phyloP scores from a whole-genome alignment of 2,797 vertebrate species.

The Coracias cyanogaster region DNA sequence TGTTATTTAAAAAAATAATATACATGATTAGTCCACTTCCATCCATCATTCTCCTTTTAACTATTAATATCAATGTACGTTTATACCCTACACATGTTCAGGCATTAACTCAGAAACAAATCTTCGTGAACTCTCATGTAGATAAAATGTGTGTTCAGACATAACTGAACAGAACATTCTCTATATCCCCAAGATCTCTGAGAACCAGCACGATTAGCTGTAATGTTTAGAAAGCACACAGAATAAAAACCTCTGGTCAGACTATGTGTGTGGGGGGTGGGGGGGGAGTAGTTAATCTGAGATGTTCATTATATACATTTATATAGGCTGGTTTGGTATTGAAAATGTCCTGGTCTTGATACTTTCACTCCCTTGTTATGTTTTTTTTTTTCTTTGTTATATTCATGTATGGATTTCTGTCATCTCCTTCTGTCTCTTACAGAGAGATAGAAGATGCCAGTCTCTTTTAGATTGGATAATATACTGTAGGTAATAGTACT shows the following conservation, averaged over 20 bases:
- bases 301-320: not conserved
- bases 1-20: slow-evolving; percentile 59
- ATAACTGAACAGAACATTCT: slow-evolving; percentile 35
- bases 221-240: not conserved
- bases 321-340: not conserved
- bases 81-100: slow-evolving; percentile 29
- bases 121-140: slow-evolving; percentile 25
- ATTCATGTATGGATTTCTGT: slow-evolving; percentile 31
- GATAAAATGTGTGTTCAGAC: slow-evolving; percentile 43
- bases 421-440: slow-evolving; percentile 29
- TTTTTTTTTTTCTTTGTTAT: slow-evolving; percentile 65
- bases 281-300: not conserved
- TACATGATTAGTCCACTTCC: slow-evolving; percentile 40
- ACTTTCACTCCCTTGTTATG: not conserved
- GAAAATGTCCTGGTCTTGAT: not conserved
- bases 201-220: not conserved
- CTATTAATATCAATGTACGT: slow-evolving; percentile 29
- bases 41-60: slow-evolving; percentile 37
- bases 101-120: slow-evolving; percentile 48
- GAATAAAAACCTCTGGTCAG: not conserved
- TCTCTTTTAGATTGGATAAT: slow-evolving; percentile 68
- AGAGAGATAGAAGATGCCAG: slow-evolving; percentile 65
- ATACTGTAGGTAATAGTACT: slow-evolving; percentile 72
- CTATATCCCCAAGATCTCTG: slow-evolving; percentile 1
- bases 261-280: accelerated